These are phyloP conservation scores for Nasonovia ribisnigri DNA, from an alignment of 2,888 invertebrate species.

Conservation along the genomic window DNA sequence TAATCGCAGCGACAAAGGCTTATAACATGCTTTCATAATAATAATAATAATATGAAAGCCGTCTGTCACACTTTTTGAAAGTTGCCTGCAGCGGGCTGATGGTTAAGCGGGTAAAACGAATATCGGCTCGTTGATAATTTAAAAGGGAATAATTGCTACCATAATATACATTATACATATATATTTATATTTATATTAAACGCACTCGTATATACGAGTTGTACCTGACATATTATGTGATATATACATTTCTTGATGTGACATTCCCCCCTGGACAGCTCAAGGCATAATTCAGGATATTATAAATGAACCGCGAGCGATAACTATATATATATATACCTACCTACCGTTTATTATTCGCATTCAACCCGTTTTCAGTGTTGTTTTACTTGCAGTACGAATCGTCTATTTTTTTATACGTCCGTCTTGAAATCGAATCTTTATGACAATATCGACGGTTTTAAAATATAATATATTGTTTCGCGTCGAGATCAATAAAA, in stretches of 20 bases:
- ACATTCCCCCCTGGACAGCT: neutral
- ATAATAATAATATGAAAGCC: neutral
- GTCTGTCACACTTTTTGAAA: slow-evolving; percentile 18
- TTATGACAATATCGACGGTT: neutral
- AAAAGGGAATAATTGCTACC: neutral
- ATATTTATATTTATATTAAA: no score
- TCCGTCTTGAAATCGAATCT: neutral
- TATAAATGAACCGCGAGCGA: neutral
- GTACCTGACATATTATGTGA: neutral
- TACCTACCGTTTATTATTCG: neutral
- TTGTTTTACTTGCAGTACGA: no score
- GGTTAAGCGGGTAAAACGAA: neutral
- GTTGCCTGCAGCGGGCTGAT: neutral
- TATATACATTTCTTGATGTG: neutral
- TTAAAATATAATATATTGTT: neutral
- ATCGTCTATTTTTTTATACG: neutral
- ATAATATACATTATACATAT: no score
- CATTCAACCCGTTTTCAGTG: neutral
- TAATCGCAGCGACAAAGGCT: neutral
- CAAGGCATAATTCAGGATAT: neutral
- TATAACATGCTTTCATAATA: neutral
- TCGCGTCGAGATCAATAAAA: neutral
- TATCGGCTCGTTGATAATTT: neutral
- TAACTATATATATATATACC: neutral
- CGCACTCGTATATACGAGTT: neutral